Percentiles rank a stretch among this genome's conserved stretches.
phyloP scores from a whole-genome alignment of 2,888 invertebrate genomes.

The Tenthredo amoena region DNA sequence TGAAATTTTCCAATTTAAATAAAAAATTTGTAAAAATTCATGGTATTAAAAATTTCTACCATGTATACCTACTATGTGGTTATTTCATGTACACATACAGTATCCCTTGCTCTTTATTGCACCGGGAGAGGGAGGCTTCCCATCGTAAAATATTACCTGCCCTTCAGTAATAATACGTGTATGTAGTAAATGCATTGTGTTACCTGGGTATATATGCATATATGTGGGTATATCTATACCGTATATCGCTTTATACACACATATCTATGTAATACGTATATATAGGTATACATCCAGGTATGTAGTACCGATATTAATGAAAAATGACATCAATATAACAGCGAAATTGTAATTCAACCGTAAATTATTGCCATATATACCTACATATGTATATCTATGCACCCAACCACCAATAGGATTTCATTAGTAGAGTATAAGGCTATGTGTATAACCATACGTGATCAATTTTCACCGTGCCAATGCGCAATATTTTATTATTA shows the following conservation, averaged over 20 bases:
- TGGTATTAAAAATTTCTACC: background rate
- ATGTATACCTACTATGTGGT: background rate
- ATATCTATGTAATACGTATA: background rate
- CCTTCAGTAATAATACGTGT: background rate
- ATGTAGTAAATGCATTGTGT: background rate
- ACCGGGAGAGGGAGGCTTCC: background rate
- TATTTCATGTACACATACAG: background rate
- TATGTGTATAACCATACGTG: background rate
- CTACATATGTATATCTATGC: background rate
- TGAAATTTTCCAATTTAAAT: no score
- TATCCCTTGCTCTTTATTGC: background rate
- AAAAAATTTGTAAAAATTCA: no score
- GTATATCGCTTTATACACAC: background rate
- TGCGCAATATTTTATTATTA: conserved; percentile 4
- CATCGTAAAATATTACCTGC: conserved; percentile 4
- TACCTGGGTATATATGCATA: background rate
- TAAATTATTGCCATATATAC: conserved; percentile 27
- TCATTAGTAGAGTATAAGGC: background rate
- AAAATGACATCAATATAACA: conserved; percentile 10
- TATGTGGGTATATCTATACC: background rate
- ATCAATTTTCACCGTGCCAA: background rate
- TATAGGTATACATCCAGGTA: background rate
- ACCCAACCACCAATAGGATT: no score
- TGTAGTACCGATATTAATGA: conserved; percentile 3
- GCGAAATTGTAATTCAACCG: conserved; percentile 31